Conservation (phyloP, 2,797 vertebrate genomes). For the Periparus ater region DNA sequence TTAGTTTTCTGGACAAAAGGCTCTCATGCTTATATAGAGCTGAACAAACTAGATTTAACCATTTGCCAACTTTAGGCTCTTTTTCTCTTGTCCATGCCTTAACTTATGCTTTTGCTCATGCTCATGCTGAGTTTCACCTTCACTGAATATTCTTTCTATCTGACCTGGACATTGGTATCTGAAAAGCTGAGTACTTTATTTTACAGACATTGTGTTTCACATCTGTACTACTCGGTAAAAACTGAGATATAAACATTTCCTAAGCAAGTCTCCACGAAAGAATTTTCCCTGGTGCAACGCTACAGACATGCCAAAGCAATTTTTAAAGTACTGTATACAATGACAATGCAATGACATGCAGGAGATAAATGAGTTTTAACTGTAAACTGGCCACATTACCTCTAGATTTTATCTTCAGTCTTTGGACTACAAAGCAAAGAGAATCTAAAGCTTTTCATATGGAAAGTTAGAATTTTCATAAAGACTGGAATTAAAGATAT, state of each 20-base stretch:
- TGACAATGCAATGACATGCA: neutral
- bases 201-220: neutral
- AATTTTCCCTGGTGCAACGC: neutral
- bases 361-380: constrained; percentile 12
- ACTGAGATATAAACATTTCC: constrained; percentile 1
- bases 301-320: neutral
- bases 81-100: neutral
- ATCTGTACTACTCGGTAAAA: neutral
- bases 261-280: neutral
- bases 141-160: neutral
- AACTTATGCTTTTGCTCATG: neutral
- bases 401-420: neutral
- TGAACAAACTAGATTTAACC: neutral
- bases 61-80: neutral
- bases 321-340: neutral
- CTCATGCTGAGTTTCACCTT: neutral
- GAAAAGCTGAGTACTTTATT: neutral
- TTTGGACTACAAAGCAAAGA: neutral
- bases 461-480: neutral
- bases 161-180: neutral
- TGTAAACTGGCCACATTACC: neutral
- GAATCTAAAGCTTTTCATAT: neutral
- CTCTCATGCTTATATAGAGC: neutral
- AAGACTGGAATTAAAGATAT: neutral
- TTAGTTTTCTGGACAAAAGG: constrained; percentile 17